Base-by-base conservation (phyloP, 37 sponge, comb jelly and placozoan species). In the Sycon ciliatum region DNA sequence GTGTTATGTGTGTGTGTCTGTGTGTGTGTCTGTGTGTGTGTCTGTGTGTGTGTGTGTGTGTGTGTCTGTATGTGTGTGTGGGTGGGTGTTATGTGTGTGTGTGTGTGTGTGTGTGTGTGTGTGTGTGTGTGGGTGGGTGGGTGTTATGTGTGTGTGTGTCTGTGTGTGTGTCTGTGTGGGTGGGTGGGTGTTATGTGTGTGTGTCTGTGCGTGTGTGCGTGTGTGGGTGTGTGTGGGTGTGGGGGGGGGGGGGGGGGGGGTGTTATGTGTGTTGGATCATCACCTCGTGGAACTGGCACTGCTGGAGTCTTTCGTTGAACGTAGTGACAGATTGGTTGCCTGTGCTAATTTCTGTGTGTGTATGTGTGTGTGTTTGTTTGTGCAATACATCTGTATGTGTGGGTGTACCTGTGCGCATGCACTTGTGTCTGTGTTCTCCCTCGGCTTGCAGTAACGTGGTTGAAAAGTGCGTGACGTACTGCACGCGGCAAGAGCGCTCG, bases 401-500 rank as follows among this genome's bases (percentile, higher is more conserved):
- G 40, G 6, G 39, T 11, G 40, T 2, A 34, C 42, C 28, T 28
- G 49, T 42, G 49, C 13, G 13, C 9, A 18, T 42, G 49, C 9
- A 9, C 13, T 9, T 42, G 9, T 42, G 49, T 42, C 13, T 42
- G 49, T 18, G 49, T 18, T 18, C 13, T 42, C 13, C 13, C 13
- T 9, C 13, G 7, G 7, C 24, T 61, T 94, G 36, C 74, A 95
- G 96, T 57, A 95, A 95, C 80, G 96, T 95, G 20, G 78, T 95
- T 39, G 96, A 95, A 76, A 95, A 95, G 79, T 95, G 91, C 69
- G 85, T 95, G 27, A 75, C 71, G 18, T 76, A 85, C 76, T 83
- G 82, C 6, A 87, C 84, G 3, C 53, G 81, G 32, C 81, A 78
- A 16, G 87, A 89, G 63, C 72, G 79, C 29, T 65, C 78, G 11